phyloP scores from a whole-genome alignment of 2,797 vertebrate genomes.

The Astyanax mexicanus region DNA sequence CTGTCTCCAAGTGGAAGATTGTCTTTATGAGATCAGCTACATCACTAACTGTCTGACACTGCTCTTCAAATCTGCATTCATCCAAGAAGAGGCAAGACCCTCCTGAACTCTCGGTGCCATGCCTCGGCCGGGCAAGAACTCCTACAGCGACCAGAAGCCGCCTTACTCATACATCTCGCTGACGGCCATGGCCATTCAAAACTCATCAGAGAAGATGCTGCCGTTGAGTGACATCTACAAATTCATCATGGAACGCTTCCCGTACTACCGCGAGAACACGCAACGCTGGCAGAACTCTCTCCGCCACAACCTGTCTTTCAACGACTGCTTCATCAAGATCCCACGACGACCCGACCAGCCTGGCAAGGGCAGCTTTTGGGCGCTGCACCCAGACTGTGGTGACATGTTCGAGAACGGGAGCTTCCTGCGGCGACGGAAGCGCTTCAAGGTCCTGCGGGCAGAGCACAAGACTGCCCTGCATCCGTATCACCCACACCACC shows the following conservation, averaged over 20 bases:
- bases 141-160: conserved; percentile 95
- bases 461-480: conserved; percentile 88
- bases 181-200: conserved; percentile 95
- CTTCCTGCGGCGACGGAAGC: conserved; percentile 90
- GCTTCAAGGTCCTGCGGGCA: conserved; percentile 88
- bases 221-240: conserved; percentile 95
- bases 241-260: conserved; percentile 96
- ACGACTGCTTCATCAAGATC: conserved; percentile 96
- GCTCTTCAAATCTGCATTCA: conserved; percentile 11
- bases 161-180: conserved; percentile 95
- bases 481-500: conserved; percentile 84
- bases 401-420: conserved; percentile 98
- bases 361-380: conserved; percentile 94
- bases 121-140: conserved; percentile 97
- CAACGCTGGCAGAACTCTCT: conserved; percentile 95
- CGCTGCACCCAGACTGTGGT: conserved; percentile 92
- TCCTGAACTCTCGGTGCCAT: conserved; percentile 67
- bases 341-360: conserved; percentile 92
- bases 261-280: conserved; percentile 94
- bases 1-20: conserved; percentile 38
- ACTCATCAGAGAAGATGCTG: conserved; percentile 92
- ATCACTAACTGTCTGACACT: conserved; percentile 29
- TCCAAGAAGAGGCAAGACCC: conserved; percentile 2
- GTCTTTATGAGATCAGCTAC: conserved; percentile 19
- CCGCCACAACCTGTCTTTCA: conserved; percentile 93